These are phyloP conservation scores for Palythoa heliodiscus DNA, from an alignment of 92 coral and sea anemone genomes.

Conservation along the genomic window DNA sequence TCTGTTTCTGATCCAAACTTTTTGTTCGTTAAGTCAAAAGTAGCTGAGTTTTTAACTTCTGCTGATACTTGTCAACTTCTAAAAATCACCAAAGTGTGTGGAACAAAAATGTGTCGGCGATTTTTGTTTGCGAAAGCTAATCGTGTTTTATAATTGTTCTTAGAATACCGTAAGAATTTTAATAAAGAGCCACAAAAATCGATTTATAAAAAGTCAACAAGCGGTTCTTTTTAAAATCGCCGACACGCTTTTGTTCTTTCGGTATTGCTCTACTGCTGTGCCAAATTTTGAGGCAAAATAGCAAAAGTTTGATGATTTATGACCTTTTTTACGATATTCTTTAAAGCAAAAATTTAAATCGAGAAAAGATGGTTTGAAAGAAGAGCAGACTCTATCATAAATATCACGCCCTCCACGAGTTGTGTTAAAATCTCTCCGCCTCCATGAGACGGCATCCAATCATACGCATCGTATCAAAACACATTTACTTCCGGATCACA, in stretches of 20 bases:
- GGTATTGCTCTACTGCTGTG: no score
- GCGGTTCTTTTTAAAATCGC: neutral
- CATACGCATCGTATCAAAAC: neutral
- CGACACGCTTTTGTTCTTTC: neutral
- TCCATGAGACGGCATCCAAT: conserved; percentile 17
- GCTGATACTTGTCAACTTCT: neutral
- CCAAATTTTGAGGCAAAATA: neutral
- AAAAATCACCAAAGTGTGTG: neutral
- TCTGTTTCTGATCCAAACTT: neutral
- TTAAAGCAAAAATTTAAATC: neutral
- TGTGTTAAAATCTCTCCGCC: neutral
- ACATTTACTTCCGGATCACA: conserved; percentile 10
- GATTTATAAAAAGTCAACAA: conserved; percentile 1
- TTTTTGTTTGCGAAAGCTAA: neutral
- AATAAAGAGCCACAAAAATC: neutral
- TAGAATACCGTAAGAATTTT: neutral
- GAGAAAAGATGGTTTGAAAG: neutral
- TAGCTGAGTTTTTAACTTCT: neutral
- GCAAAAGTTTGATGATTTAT: conserved; percentile 9
- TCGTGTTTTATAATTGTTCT: conserved; percentile 1
- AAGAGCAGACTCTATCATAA: neutral
- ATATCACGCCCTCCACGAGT: neutral
- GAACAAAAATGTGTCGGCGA: neutral
- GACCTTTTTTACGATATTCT: neutral
- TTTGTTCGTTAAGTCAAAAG: neutral